Base-by-base conservation (phyloP, 2,113 vertebrate genomes). In the Helogale parvula region DNA sequence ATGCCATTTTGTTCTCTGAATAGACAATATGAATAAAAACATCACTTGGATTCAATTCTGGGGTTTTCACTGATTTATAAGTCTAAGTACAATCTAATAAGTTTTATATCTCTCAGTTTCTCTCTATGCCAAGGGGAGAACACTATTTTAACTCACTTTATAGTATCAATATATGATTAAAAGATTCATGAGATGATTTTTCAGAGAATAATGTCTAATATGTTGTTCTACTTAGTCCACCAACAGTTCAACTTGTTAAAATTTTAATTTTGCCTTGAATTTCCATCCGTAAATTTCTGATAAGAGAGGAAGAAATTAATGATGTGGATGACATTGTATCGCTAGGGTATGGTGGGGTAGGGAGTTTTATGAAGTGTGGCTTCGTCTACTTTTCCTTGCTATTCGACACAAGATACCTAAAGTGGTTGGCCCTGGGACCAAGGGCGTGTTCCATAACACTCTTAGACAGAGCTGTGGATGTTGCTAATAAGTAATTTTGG, bases 61-160 rank as follows among this genome's bases (percentile, higher is more conserved):
- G 23, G 13, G 23, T 89, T 97, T 93, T 69, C 54, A 69, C 16
- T 72, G 88, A 92, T 94, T 96, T 97, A 87, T 96, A 92, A 92
- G 69, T 68, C 50, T 65, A 93, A 92, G 65, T 69, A 41, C 15
- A 57, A 68, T 21, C 38, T 94, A 95, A 91, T 97, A 93, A 94
- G 7, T 93, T 96, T 45, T 86, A 50, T 54, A 66, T 93, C 8
- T 80, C 23, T 96, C 45, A 80, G 25, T 94, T 84, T 96, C 41
- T 89, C 15, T 92, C 11, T 45, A 38, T 89, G 35, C 31, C 47
- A 91, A 68, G 27, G 81, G 14, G 29, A 93, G 16, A 66, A 92
- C 13, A 69, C 13, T 47, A 63, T 52, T 85, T 87, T 47, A 47
- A 76, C 29, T 3, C 0, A 52, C 25, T 76, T 92, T 87, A 80